Conservation (phyloP, 1,140 invertebrate genomes). For the Drosophila teissieri region DNA sequence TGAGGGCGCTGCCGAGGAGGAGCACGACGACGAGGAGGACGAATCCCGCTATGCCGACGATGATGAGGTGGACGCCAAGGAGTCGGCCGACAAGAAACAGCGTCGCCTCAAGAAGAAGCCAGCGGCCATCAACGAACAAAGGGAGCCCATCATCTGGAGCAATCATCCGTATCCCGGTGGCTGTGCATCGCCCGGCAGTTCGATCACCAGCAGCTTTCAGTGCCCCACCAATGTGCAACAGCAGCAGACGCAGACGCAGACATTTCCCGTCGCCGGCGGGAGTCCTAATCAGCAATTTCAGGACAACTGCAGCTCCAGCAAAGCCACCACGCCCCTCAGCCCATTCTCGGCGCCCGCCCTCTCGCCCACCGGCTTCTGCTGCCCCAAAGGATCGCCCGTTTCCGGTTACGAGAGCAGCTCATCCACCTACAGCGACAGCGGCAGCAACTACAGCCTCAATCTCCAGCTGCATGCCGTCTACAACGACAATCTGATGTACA, state of each 20-base stretch:
- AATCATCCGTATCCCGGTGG: constrained; percentile 56
- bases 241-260: constrained; percentile 33
- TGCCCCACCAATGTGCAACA: constrained; percentile 4
- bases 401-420: constrained; percentile 83
- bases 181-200: constrained; percentile 24
- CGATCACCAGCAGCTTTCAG: constrained; percentile 24
- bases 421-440: constrained; percentile 81
- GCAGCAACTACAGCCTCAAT: constrained; percentile 84
- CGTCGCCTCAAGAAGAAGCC: constrained; percentile 56
- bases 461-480: constrained; percentile 86
- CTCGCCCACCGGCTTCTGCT: constrained; percentile 71
- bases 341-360: constrained; percentile 66
- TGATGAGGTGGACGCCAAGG: constrained; percentile 77
- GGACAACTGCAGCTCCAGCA: constrained; percentile 9
- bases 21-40: constrained; percentile 55
- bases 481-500: constrained; percentile 81
- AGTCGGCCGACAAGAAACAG: constrained; percentile 49
- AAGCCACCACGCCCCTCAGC: constrained; percentile 53
- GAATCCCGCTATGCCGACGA: constrained; percentile 68
- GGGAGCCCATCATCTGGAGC: constrained; percentile 69
- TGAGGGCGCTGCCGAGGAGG: constrained; percentile 84
- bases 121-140: constrained; percentile 33
- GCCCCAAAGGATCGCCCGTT: constrained; percentile 81
- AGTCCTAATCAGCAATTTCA: constrained; percentile 66
- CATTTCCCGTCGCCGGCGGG: constrained; percentile 68